Evolutionary conservation across 2,888 invertebrate species (phyloP).

Genomic region (Erebia palarica): DNA sequence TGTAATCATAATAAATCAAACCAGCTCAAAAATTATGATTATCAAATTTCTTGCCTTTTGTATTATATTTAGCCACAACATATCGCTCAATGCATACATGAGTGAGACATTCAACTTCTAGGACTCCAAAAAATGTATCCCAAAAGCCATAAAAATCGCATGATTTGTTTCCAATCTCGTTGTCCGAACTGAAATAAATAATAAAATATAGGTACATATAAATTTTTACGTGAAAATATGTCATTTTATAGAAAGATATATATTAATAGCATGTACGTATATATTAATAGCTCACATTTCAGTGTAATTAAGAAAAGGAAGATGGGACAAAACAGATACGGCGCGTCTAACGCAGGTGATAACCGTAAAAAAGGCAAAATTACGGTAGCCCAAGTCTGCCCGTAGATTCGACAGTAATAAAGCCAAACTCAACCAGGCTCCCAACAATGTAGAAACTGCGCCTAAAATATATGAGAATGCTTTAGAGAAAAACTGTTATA

Average conservation of each 20-base stretch:
- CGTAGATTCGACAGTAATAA: constrained; percentile 52
- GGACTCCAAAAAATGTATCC: constrained; percentile 71
- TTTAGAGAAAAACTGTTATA: background rate
- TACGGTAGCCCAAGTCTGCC: constrained; percentile 62
- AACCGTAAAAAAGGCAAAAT: constrained; percentile 64
- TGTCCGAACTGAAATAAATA: constrained; percentile 43
- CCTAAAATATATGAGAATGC: constrained; percentile 45
- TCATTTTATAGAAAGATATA: too few species aligned
- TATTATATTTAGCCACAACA: constrained; percentile 65
- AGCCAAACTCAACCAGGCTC: constrained; percentile 53
- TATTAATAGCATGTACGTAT: too few species aligned
- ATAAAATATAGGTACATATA: background rate
- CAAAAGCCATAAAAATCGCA: constrained; percentile 63
- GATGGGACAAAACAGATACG: constrained; percentile 43
- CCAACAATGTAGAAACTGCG: constrained; percentile 49
- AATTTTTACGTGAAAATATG: background rate
- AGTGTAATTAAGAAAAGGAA: constrained; percentile 45
- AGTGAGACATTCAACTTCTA: constrained; percentile 73
- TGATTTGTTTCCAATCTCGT: constrained; percentile 49
- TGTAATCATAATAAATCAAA: background rate
- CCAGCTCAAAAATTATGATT: background rate
- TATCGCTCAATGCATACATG: constrained; percentile 77
- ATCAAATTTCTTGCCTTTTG: constrained; percentile 59
- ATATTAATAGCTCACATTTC: constrained; percentile 46
- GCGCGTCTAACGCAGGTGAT: constrained; percentile 54